Conservation (phyloP, 2,888 invertebrate genomes). For the Germaria angustata region DNA sequence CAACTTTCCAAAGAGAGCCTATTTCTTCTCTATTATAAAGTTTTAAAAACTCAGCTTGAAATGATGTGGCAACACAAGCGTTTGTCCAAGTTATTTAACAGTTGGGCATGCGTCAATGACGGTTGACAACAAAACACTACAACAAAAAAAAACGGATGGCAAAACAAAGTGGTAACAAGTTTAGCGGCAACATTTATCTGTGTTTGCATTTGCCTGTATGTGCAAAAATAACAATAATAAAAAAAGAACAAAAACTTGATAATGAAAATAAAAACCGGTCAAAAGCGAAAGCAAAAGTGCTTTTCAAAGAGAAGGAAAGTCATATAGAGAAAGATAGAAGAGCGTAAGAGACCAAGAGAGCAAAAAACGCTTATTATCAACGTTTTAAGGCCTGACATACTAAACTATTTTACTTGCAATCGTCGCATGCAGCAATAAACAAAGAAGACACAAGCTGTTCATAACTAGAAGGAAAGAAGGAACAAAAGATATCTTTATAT, state of each 20-base stretch:
- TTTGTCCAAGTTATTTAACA: constrained; percentile 54
- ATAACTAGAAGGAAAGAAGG: not conserved
- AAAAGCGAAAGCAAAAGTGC: constrained; percentile 77
- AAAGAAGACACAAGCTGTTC: no score
- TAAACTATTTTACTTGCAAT: constrained; percentile 61
- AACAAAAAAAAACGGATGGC: constrained; percentile 30
- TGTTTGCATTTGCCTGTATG: not conserved
- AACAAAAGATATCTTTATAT: no score
- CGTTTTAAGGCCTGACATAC: constrained; percentile 53
- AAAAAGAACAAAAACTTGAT: constrained; percentile 38
- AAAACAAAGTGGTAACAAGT: constrained; percentile 51
- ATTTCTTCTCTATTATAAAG: constrained; percentile 33
- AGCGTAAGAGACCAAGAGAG: not conserved
- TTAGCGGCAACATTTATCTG: not conserved
- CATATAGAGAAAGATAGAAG: not conserved
- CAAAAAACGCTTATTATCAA: constrained; percentile 3
- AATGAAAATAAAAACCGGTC: constrained; percentile 72
- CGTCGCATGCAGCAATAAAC: not conserved
- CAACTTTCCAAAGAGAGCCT: constrained; percentile 47
- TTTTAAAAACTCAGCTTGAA: not conserved
- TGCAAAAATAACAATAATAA: constrained; percentile 6
- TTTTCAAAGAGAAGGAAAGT: constrained; percentile 51
- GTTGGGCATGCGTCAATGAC: constrained; percentile 54
- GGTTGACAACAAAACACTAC: not conserved
- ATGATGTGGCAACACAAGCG: constrained; percentile 52